Evolutionary conservation across 53 echinoderm and acorn worm genomes (phyloP).

Genomic region (Antedon mediterranea): DNA sequence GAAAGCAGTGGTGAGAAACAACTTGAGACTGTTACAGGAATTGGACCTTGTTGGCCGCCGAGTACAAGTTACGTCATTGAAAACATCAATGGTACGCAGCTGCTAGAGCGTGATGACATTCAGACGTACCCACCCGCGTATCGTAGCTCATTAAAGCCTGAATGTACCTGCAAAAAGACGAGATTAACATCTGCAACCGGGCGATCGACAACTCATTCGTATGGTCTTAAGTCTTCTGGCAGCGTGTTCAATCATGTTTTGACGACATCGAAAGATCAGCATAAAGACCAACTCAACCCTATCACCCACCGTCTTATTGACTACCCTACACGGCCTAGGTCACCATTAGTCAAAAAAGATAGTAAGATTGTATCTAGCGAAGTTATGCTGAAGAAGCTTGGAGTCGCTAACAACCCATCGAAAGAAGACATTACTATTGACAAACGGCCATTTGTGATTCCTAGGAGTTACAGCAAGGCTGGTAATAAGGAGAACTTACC

Average conservation of each 20-base stretch:
- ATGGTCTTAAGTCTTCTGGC: not conserved
- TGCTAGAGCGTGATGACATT: constrained; percentile 62
- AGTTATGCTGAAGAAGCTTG: not conserved
- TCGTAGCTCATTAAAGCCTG: constrained; percentile 16
- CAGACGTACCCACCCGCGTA: constrained; percentile 28
- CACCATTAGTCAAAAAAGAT: constrained; percentile 1
- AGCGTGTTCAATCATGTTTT: not conserved
- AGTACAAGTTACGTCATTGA: constrained; percentile 66
- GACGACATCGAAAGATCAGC: not conserved
- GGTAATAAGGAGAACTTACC: not conserved
- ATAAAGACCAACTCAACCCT: not conserved
- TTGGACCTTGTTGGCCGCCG: constrained; percentile 90
- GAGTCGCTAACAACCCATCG: not conserved
- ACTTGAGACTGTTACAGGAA: constrained; percentile 19
- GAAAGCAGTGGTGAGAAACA: not conserved
- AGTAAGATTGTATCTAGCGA: not conserved
- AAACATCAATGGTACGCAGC: constrained; percentile 56
- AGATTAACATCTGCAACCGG: not conserved
- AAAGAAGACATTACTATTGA: constrained; percentile 4
- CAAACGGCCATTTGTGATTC: constrained; percentile 23
- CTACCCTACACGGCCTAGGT: not conserved
- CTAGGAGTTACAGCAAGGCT: constrained; percentile 10
- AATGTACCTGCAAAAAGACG: not conserved
- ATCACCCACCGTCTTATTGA: not conserved
- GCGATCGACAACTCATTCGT: not conserved